These are phyloP conservation scores for Trachymyrmex septentrionalis DNA, from an alignment of 1,140 invertebrate species.

Conservation along the genomic window DNA sequence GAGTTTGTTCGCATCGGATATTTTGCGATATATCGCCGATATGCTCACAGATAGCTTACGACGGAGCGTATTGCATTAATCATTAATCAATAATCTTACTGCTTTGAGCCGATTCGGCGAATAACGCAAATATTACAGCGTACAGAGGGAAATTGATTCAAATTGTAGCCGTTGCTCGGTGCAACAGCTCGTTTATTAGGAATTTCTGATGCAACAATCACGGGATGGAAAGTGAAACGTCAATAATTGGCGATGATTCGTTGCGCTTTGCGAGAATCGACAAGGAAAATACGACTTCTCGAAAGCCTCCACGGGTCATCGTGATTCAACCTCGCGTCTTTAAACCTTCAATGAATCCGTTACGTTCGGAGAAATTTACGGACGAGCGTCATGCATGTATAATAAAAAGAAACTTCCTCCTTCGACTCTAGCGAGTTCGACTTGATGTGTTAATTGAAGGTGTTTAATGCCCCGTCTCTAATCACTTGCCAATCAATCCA, in stretches of 20 bases:
- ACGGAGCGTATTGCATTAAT: neutral
- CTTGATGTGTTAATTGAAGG: slow-evolving; percentile 11
- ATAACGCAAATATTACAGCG: neutral
- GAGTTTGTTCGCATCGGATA: neutral
- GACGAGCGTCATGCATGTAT: neutral
- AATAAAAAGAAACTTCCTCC: slow-evolving; percentile 19
- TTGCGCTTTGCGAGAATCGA: neutral
- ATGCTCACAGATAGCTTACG: neutral
- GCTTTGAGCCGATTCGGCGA: neutral
- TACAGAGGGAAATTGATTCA: slow-evolving; percentile 27
- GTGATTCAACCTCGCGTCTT: slow-evolving; percentile 51
- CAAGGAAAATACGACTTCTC: neutral
- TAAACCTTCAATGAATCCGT: slow-evolving; percentile 62
- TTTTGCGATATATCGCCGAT: neutral
- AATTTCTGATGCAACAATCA: slow-evolving; percentile 46
- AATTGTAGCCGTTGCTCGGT: slow-evolving; percentile 5
- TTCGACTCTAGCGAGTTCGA: neutral
- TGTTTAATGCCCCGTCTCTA: slow-evolving; percentile 1
- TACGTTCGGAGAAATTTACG: slow-evolving; percentile 49
- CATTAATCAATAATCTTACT: slow-evolving; percentile 7
- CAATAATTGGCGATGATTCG: neutral
- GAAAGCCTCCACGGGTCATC: neutral
- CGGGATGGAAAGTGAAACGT: slow-evolving; percentile 46
- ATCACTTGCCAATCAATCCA: neutral
- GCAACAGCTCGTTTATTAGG: slow-evolving; percentile 18